A percentile compares a stretch with the other conserved stretches of the same genome.
phyloP scores from a whole-genome alignment of 2,113 vertebrate genomes.

The Apeltes quadracus region DNA sequence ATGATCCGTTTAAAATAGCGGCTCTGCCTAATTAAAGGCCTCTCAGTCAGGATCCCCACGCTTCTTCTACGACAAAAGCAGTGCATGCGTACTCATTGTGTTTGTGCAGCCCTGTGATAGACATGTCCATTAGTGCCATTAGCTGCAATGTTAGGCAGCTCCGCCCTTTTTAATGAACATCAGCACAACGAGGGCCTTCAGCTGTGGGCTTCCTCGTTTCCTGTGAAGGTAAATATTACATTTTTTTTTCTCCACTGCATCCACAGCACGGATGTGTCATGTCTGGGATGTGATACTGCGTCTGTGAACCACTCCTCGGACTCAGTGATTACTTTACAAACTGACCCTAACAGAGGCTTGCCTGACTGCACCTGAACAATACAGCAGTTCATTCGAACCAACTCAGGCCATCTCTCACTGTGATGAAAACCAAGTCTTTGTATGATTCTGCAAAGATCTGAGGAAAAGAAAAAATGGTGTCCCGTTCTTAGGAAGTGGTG shows the following conservation, averaged over 20 bases:
- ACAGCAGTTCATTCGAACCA: constrained; percentile 65
- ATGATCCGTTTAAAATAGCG: constrained; percentile 33
- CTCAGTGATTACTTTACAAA: constrained; percentile 59
- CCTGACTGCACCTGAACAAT: constrained; percentile 71
- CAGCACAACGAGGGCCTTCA: constrained; percentile 45
- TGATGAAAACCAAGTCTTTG: constrained; percentile 63
- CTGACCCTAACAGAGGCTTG: constrained; percentile 46
- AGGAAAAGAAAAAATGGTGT: constrained; percentile 14
- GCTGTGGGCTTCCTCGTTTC: constrained; percentile 42
- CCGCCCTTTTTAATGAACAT: constrained; percentile 42
- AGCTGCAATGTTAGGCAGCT: constrained; percentile 23
- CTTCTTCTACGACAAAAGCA: constrained; percentile 44
- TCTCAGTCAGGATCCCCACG: constrained; percentile 14
- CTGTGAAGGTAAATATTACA: constrained; percentile 60
- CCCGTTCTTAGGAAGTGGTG: constrained; percentile 1
- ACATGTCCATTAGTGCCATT: constrained; percentile 54
- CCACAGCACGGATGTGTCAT: constrained; percentile 36
- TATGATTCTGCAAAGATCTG: constrained; percentile 41
- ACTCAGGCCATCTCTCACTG: constrained; percentile 23
- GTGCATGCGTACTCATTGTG: constrained; percentile 39
- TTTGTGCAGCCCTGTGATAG: constrained; percentile 55
- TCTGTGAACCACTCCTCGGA: constrained; percentile 41
- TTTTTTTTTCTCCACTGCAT: constrained; percentile 29
- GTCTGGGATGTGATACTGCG: constrained; percentile 46
- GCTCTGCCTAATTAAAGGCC: constrained; percentile 55